Percentiles rank a stretch among this genome's conserved stretches.
Evolutionary conservation across 2,797 vertebrate species (phyloP).

Genomic region (Mormyrops boulengeri): DNA sequence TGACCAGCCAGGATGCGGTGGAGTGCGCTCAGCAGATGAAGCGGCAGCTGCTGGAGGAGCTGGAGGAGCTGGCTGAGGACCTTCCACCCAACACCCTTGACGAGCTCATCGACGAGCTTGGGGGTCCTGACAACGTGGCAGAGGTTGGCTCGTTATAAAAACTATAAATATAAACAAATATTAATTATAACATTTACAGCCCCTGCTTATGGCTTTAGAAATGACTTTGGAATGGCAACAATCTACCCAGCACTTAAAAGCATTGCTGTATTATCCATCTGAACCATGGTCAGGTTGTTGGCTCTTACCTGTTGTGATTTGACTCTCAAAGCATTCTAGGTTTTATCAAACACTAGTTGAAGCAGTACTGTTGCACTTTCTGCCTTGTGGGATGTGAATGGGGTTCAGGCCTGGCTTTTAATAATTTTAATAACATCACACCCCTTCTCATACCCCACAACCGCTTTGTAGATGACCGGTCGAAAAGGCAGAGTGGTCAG

Average conservation of each 20-base stretch:
- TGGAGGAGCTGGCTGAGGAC: constrained; percentile 82
- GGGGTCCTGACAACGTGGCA: constrained; percentile 92
- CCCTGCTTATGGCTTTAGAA: neutral
- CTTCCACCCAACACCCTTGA: constrained; percentile 95
- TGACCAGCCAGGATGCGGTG: constrained; percentile 92
- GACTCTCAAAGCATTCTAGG: neutral
- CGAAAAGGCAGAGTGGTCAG: constrained; percentile 94
- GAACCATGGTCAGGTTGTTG: neutral
- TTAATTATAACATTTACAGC: neutral
- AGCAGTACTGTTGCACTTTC: neutral
- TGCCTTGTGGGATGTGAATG: neutral
- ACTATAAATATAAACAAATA: neutral
- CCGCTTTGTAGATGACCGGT: constrained; percentile 82
- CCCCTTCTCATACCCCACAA: neutral
- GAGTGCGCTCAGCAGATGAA: constrained; percentile 96
- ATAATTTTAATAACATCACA: neutral
- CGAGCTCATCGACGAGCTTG: constrained; percentile 93
- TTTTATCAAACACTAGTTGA: neutral
- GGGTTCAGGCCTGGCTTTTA: neutral
- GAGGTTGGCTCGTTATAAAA: constrained; percentile 63
- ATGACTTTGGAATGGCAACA: neutral
- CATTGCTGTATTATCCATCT: neutral
- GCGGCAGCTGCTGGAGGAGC: constrained; percentile 77
- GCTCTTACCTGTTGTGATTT: neutral
- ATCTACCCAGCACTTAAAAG: neutral